Conservation (phyloP, 2,113 vertebrate genomes). For the Ancistrus triradiatus region DNA sequence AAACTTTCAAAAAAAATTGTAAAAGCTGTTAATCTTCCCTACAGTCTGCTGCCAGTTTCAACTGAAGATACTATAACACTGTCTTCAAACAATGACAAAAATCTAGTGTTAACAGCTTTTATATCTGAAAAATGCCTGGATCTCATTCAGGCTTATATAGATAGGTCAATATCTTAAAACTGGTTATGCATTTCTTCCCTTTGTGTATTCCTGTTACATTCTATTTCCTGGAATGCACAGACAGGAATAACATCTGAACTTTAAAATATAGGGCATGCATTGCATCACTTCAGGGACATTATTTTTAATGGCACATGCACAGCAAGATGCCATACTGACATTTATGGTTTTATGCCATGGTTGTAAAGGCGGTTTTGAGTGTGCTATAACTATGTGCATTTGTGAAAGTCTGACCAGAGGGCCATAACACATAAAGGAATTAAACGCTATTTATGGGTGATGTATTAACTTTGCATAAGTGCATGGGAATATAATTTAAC, state of each 20-base stretch:
- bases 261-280: slow-evolving; percentile 21
- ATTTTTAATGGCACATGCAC: slow-evolving; percentile 49
- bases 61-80: no score
- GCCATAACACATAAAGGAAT: slow-evolving; percentile 15
- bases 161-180: no score
- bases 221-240: slow-evolving; percentile 33
- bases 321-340: slow-evolving; percentile 48
- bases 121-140: no score
- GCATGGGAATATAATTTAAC: neutral
- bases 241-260: slow-evolving; percentile 36
- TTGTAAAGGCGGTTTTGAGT: slow-evolving; percentile 51
- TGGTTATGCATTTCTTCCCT: neutral
- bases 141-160: no score
- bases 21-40: no score
- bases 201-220: slow-evolving; percentile 29
- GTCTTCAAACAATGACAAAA: no score
- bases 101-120: no score
- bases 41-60: no score
- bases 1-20: no score
- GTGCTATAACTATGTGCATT: slow-evolving; percentile 38
- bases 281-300: slow-evolving; percentile 20
- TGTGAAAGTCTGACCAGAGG: slow-evolving; percentile 36
- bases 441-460: slow-evolving; percentile 25
- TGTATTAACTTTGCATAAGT: slow-evolving; percentile 23
- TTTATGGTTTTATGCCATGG: slow-evolving; percentile 58